Conservation (phyloP, 2,113 vertebrate genomes). For the Corythornis vintsioides region DNA sequence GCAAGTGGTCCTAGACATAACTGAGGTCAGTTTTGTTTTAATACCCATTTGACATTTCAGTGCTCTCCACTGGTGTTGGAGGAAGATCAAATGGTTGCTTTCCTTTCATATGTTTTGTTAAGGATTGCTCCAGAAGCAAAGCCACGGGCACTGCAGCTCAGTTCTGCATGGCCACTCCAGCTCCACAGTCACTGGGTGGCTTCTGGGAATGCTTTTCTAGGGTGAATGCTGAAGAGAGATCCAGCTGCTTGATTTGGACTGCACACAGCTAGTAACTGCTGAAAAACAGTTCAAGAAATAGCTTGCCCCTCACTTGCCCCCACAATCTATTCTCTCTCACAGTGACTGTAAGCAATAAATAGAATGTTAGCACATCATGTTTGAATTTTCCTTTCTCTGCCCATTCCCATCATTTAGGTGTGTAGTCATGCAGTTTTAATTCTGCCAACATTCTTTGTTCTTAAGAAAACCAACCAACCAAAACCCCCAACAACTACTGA, state of each 20-base stretch:
- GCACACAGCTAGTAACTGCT: background rate
- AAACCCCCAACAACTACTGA: background rate
- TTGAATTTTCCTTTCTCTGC: background rate
- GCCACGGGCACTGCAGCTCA: rapidly evolving
- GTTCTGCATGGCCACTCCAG: background rate
- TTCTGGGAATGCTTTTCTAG: background rate
- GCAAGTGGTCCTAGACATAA: background rate
- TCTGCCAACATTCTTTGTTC: background rate
- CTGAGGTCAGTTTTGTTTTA: background rate
- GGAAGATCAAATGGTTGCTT: background rate
- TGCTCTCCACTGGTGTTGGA: background rate
- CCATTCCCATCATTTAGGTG: background rate
- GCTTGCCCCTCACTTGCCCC: background rate
- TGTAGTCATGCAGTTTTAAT: background rate
- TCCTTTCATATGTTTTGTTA: background rate
- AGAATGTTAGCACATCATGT: background rate
- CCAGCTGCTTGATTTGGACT: constrained; percentile 4
- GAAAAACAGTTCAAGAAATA: background rate
- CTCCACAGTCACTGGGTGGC: background rate
- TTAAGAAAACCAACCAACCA: background rate
- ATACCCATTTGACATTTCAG: background rate
- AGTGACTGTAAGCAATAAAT: background rate
- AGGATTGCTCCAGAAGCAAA: background rate
- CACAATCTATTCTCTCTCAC: background rate
- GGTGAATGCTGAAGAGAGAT: background rate